Conservation (phyloP, 2,113 vertebrate genomes). For the Macquaria ambigua region DNA sequence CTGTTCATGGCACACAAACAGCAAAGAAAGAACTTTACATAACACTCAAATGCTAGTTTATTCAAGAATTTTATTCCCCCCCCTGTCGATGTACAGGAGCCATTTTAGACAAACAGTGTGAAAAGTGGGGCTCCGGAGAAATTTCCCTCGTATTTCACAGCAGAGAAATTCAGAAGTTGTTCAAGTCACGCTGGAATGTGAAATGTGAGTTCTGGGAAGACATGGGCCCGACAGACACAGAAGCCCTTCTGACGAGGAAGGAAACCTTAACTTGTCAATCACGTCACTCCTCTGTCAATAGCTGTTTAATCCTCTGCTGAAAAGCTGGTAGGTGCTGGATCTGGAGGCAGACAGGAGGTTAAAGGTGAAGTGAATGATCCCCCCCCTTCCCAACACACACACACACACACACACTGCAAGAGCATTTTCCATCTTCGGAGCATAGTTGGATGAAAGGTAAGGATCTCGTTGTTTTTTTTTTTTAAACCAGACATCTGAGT, state of each 20-base stretch:
- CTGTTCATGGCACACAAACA: slow-evolving; percentile 28
- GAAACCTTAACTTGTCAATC: slow-evolving; percentile 77
- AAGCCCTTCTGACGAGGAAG: slow-evolving; percentile 61
- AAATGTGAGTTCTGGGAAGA: slow-evolving; percentile 72
- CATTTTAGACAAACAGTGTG: slow-evolving; percentile 36
- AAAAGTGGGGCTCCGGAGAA: slow-evolving; percentile 31
- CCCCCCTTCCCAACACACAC: background rate
- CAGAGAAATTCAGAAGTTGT: slow-evolving; percentile 61
- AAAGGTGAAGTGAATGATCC: slow-evolving; percentile 67
- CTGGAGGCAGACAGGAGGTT: slow-evolving; percentile 53
- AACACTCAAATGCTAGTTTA: slow-evolving; percentile 50
- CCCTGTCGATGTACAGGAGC: slow-evolving; percentile 16
- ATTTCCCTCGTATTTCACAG: slow-evolving; percentile 41
- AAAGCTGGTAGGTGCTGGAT: slow-evolving; percentile 64
- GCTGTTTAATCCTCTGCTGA: slow-evolving; percentile 72
- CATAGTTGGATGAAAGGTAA: slow-evolving; percentile 70
- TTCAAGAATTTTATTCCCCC: slow-evolving; percentile 32
- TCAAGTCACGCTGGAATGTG: slow-evolving; percentile 69
- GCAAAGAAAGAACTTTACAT: slow-evolving; percentile 50
- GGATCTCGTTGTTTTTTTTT: slow-evolving; percentile 49
- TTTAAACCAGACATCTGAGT: slow-evolving; percentile 39
- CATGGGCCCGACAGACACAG: slow-evolving; percentile 53
- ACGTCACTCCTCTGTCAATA: slow-evolving; percentile 76
- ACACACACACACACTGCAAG: background rate
- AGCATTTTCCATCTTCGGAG: slow-evolving; percentile 26